Conservation (phyloP, 2,113 vertebrate species). For the Ivindomyrus marchei region DNA sequence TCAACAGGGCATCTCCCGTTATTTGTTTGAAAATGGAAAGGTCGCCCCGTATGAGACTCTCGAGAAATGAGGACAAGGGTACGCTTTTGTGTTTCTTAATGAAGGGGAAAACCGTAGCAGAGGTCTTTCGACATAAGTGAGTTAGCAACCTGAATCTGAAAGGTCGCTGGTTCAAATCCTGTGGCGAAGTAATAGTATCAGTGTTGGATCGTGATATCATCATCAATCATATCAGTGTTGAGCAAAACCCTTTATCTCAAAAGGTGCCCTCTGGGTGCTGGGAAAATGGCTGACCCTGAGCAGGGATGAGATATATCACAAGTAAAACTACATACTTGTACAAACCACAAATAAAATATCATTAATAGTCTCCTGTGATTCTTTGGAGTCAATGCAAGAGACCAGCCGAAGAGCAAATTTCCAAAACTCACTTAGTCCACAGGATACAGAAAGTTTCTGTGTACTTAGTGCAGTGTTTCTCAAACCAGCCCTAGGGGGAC, state of each 20-base stretch:
- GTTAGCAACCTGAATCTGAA: neutral
- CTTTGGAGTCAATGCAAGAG: neutral
- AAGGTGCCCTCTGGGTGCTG: neutral
- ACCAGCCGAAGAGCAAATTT: neutral
- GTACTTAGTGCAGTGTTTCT: too few species aligned
- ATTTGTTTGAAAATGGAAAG: neutral
- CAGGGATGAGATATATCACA: neutral
- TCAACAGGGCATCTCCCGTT: neutral
- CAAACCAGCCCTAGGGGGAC: too few species aligned
- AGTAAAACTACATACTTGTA: neutral
- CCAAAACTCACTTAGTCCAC: neutral
- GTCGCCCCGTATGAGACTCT: neutral
- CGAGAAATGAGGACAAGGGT: neutral
- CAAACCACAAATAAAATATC: neutral
- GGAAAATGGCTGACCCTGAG: neutral
- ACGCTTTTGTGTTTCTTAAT: neutral
- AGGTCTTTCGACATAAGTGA: neutral
- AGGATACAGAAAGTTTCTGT: neutral
- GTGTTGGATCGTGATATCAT: neutral
- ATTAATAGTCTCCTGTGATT: neutral
- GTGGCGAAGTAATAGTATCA: neutral
- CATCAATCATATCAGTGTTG: neutral
- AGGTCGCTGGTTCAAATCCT: neutral
- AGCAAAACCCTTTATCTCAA: neutral
- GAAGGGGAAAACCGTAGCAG: neutral